A percentile compares a stretch with the other conserved stretches of the same genome.
Evolutionary conservation across 2,888 invertebrate genomes (phyloP).

Genomic region (Palloptera scutellata): DNA sequence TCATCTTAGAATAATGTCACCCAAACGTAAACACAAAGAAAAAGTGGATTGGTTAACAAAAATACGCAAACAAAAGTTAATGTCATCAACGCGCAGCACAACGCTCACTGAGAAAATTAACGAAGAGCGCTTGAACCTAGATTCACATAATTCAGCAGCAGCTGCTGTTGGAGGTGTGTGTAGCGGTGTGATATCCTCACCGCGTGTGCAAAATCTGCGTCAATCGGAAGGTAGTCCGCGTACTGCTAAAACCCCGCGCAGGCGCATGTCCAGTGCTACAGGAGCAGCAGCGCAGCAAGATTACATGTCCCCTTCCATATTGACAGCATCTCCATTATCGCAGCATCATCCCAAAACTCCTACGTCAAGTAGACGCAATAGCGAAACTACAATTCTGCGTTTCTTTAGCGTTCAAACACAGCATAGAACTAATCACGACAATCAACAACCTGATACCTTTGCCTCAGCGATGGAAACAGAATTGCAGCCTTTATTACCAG

Average conservation of each 20-base stretch:
- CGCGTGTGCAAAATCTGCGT: conserved; percentile 57
- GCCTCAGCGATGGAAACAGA: conserved; percentile 26
- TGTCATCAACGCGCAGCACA: conserved; percentile 51
- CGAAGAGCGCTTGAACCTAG: conserved; percentile 38
- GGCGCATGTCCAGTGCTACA: conserved; percentile 54
- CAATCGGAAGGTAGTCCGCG: conserved; percentile 54
- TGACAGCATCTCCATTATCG: conserved; percentile 25
- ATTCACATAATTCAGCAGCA: not conserved
- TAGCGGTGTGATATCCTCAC: conserved; percentile 47
- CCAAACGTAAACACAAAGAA: conserved; percentile 70
- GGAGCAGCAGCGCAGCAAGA: conserved; percentile 32
- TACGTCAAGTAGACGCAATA: conserved; percentile 60
- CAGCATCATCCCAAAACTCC: conserved; percentile 53
- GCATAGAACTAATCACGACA: conserved; percentile 17
- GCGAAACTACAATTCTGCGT: conserved; percentile 60
- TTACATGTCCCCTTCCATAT: conserved; percentile 41
- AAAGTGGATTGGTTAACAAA: conserved; percentile 78
- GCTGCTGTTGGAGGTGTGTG: not conserved
- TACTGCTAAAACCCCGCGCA: conserved; percentile 46
- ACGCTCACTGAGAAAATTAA: conserved; percentile 54
- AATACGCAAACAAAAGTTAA: conserved; percentile 68
- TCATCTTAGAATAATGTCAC: conserved; percentile 74
- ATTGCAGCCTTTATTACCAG: conserved; percentile 35
- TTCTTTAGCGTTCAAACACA: conserved; percentile 59
- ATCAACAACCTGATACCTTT: not conserved